Percentiles rank a stretch among this genome's conserved stretches.
Conservation (phyloP, 2,113 vertebrate genomes). For the Passerina amoena region DNA sequence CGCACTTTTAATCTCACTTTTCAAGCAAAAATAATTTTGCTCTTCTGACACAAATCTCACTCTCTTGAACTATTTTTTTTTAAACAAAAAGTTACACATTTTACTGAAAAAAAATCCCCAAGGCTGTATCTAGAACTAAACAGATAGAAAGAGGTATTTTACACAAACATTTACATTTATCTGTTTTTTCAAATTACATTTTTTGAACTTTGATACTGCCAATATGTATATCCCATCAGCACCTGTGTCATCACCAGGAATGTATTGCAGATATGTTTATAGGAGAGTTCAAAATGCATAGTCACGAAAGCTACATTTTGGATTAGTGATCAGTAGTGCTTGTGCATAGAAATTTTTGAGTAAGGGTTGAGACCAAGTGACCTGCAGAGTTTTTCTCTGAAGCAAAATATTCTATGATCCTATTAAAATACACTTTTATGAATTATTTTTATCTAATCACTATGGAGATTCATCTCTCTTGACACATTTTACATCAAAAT, state of each 20-base stretch:
- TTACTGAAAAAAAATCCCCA: not conserved
- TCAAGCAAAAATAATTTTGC: not conserved
- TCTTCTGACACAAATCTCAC: not conserved
- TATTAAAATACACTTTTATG: not conserved
- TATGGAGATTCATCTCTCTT: not conserved
- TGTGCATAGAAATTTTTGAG: not conserved
- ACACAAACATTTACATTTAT: not conserved
- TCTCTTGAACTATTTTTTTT: not conserved
- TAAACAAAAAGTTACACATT: not conserved
- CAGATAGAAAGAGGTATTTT: not conserved
- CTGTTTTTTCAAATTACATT: not conserved
- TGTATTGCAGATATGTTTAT: not conserved
- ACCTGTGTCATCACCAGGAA: not conserved
- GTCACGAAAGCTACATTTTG: not conserved
- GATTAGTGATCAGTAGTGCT: not conserved
- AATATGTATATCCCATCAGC: not conserved
- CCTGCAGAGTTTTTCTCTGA: not conserved
- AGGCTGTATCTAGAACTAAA: not conserved
- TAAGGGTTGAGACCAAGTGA: not conserved
- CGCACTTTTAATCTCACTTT: conserved; percentile 7
- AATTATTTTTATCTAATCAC: not conserved
- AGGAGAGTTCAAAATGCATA: not conserved
- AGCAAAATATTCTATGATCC: not conserved
- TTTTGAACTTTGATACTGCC: not conserved
- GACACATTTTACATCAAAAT: not conserved